These are phyloP conservation scores for Chymomyza procnemis DNA, from an alignment of 2,888 invertebrate species.

Conservation along the genomic window DNA sequence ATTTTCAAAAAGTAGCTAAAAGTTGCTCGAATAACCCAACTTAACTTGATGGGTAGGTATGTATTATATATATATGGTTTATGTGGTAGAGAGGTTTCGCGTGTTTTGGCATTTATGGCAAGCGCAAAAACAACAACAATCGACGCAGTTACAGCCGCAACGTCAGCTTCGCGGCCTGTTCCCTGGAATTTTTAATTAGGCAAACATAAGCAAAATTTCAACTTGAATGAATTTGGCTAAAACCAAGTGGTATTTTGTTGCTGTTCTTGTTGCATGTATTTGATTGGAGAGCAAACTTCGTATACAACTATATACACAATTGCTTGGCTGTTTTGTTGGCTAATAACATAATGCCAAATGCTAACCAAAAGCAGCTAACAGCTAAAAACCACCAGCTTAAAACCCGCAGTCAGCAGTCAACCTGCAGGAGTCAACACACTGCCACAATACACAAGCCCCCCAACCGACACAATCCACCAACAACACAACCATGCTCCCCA, in stretches of 20 bases:
- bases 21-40: neutral
- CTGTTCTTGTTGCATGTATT: neutral
- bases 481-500: neutral
- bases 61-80: too few relatives aligned
- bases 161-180: conserved; percentile 25
- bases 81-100: neutral
- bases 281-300: neutral
- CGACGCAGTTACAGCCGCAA: neutral
- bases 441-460: neutral
- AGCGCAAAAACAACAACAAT: neutral
- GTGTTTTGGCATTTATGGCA: neutral
- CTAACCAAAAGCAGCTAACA: neutral
- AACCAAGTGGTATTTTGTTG: neutral
- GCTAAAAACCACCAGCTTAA: too few relatives aligned
- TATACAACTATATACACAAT: neutral
- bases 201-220: conserved; percentile 27
- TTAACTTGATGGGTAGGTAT: neutral
- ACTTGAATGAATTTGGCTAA: conserved; percentile 6
- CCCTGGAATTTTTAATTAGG: conserved; percentile 65
- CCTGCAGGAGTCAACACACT: neutral
- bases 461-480: neutral
- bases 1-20: conserved; percentile 42
- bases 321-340: neutral
- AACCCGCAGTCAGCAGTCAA: neutral
- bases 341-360: neutral